A percentile compares a stretch with the other conserved stretches of the same genome.
Conservation (phyloP, 2,888 invertebrate genomes). For the Punctoribates punctum region DNA sequence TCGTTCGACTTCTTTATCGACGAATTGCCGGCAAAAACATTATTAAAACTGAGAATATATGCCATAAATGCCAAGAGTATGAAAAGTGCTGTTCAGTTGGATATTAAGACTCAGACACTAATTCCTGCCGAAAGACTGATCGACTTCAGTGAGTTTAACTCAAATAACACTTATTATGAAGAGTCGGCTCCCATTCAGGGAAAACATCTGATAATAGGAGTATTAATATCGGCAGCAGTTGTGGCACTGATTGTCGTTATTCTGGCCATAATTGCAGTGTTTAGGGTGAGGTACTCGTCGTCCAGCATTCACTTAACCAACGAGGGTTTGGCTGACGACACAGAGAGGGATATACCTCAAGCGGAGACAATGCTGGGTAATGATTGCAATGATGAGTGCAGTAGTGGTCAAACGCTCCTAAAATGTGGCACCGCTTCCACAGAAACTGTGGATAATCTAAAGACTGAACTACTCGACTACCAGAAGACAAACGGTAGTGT, state of each 20-base stretch:
- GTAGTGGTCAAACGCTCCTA: neutral
- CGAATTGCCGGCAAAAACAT: slow-evolving; percentile 37
- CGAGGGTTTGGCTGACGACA: neutral
- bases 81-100: slow-evolving; percentile 1
- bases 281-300: slow-evolving; percentile 22
- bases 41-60: slow-evolving; percentile 39
- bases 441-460: neutral
- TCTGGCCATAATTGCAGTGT: slow-evolving; percentile 35
- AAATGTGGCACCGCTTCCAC: slow-evolving; percentile 9
- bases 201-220: slow-evolving; percentile 39
- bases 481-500: slow-evolving; percentile 1
- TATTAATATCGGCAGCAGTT: slow-evolving; percentile 31
- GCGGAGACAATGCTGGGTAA: slow-evolving; percentile 24
- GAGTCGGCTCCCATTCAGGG: neutral
- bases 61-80: slow-evolving; percentile 25
- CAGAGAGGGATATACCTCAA: neutral
- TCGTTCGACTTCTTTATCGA: slow-evolving; percentile 37
- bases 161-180: neutral
- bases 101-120: slow-evolving; percentile 31
- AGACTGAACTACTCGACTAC: neutral
- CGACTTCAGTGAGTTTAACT: slow-evolving; percentile 7
- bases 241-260: slow-evolving; percentile 37
- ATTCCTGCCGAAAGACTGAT: slow-evolving; percentile 39
- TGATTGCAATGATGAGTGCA: slow-evolving; percentile 7
- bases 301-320: slow-evolving; percentile 16